These are phyloP conservation scores for Choloepus hoffmanni DNA, from an alignment of 2,113 vertebrate species.

Conservation along the genomic window DNA sequence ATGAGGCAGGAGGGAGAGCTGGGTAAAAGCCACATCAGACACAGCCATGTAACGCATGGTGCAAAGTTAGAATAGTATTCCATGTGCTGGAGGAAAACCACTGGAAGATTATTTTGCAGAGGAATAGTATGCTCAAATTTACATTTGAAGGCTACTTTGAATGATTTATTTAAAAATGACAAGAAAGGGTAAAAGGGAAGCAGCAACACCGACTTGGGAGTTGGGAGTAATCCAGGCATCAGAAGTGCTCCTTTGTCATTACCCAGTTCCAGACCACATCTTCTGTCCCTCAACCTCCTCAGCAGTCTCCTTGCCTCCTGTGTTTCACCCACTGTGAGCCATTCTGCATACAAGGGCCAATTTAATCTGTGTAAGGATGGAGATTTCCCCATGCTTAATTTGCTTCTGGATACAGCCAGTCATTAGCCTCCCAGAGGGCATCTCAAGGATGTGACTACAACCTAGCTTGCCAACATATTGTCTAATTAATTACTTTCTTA, in stretches of 20 bases:
- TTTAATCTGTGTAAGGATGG: background rate
- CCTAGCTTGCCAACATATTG: background rate
- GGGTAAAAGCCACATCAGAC: background rate
- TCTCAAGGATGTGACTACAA: background rate
- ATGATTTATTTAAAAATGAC: background rate
- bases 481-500: background rate
- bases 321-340: background rate
- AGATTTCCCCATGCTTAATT: background rate
- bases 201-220: background rate
- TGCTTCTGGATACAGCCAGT: slow-evolving; percentile 25
- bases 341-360: background rate
- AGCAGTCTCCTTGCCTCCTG: background rate
- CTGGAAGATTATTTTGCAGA: background rate
- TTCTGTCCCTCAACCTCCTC: background rate
- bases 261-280: background rate
- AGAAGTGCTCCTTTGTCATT: background rate
- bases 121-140: background rate
- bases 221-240: background rate
- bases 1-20: accelerated
- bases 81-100: background rate
- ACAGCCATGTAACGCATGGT: background rate
- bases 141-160: background rate
- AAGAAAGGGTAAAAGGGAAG: background rate
- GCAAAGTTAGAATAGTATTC: background rate
- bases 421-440: background rate